Conservation (phyloP, 2,888 invertebrate genomes). For the Sylvicola fuscatus region DNA sequence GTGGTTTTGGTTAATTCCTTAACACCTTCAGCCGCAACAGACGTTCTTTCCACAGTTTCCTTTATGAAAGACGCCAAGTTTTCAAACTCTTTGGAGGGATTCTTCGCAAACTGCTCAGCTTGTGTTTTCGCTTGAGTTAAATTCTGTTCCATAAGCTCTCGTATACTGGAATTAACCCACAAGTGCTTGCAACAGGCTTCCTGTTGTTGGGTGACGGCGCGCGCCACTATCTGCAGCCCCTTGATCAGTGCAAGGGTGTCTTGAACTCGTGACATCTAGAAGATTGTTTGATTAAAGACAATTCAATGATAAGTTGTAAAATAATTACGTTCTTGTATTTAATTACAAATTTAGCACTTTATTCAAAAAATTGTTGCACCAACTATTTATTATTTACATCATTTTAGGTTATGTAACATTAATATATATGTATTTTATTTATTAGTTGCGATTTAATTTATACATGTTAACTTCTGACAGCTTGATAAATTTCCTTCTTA, state of each 20-base stretch:
- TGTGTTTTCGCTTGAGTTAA: constrained; percentile 12
- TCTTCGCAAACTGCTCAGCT: constrained; percentile 11
- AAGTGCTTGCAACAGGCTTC: constrained; percentile 34
- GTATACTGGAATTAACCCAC: constrained; percentile 51
- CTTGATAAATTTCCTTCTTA: no score
- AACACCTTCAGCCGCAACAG: constrained; percentile 50
- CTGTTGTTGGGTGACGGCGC: constrained; percentile 44
- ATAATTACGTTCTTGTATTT: no score
- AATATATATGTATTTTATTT: no score
- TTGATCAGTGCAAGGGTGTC: constrained; percentile 45
- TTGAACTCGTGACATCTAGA: constrained; percentile 36
- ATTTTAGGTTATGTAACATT: no score
- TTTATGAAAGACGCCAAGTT: constrained; percentile 27
- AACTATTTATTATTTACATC: no score
- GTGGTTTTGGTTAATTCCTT: constrained; percentile 28
- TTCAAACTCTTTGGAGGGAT: constrained; percentile 19
- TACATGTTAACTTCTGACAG: no score
- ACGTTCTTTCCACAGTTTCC: constrained; percentile 39
- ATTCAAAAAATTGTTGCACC: no score
- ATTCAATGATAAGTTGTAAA: no score
- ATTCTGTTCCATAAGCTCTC: constrained; percentile 22
- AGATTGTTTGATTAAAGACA: no score
- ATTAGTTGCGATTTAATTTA: no score
- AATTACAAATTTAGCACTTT: no score
- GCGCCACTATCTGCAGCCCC: constrained; percentile 45